These are phyloP conservation scores for Esox niger DNA, from an alignment of 2,113 vertebrate genomes.

Conservation along the genomic window DNA sequence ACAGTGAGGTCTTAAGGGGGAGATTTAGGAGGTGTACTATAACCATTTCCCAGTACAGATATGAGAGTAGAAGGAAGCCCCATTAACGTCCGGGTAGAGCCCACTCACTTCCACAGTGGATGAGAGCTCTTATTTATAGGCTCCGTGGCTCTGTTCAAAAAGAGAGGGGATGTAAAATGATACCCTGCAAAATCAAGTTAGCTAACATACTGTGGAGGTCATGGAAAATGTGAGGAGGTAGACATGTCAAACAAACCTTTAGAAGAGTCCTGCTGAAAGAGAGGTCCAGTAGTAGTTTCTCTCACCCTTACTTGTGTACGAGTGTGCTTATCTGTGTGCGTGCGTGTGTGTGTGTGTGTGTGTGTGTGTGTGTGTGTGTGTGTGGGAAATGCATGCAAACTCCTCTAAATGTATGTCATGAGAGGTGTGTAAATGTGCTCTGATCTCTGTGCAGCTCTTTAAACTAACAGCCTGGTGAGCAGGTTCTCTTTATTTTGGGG, in stretches of 20 bases:
- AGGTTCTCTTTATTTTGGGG: constrained; percentile 56
- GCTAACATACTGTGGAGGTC: constrained; percentile 3
- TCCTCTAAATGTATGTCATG: constrained; percentile 3
- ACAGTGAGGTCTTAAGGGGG: not conserved
- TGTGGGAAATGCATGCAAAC: constrained; percentile 3
- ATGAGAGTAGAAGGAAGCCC: constrained; percentile 7
- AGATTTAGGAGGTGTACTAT: not conserved
- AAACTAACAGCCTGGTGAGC: constrained; percentile 26
- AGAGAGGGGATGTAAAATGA: not conserved
- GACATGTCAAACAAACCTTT: constrained; percentile 46
- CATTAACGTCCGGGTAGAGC: no score
- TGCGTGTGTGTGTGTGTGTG: not conserved
- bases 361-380: not conserved
- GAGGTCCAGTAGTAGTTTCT: not conserved
- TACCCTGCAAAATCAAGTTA: constrained; percentile 13
- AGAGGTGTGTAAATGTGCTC: constrained; percentile 12
- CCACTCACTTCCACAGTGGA: constrained; percentile 25
- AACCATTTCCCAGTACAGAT: constrained; percentile 7
- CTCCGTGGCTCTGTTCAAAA: not conserved
- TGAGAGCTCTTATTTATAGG: constrained; percentile 24
- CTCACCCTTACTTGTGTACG: not conserved
- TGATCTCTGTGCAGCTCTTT: constrained; percentile 13
- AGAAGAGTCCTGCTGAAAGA: constrained; percentile 23
- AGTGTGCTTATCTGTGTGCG: not conserved
- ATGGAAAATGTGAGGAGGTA: not conserved